Evolutionary conservation across 2,113 vertebrate genomes (phyloP), one percentile per base, ranked within the genome.

Genomic region (Pituophis catenifer): DNA sequence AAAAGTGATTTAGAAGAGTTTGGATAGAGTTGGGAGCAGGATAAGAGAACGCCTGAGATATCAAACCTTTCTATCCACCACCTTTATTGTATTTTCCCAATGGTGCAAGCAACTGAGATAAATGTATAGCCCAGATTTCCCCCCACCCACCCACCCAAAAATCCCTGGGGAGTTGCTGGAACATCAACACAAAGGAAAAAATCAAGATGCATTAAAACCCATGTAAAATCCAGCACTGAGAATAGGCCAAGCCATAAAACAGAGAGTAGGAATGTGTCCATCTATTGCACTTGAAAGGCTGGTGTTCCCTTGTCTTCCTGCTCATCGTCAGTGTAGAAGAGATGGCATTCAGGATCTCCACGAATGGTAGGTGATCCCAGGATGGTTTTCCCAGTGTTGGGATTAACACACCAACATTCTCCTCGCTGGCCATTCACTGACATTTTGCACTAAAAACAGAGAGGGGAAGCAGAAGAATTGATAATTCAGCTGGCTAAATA

Each of bases 331-430:
- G 97, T 97, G 87, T 98, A 98, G 97, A 98, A 99, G 96, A 98
- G 98, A 96, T 98, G 98, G 96, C 99, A 99, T 96, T 99, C 98
- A 0, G 99, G 99, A 96, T 99, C 99, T 88, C 99, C 99, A 0
- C 99, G 97, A 94, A 99, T 97, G 95, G 96, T 98, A 75, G 98
- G 98, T 0, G 99, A 98, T 0, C 97, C 98, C 81, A 98, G 97
- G 95, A 99, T 98, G 96, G 98, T 97, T 95, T 98, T 97, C 91
- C 99, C 99, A 0, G 99, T 99, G 94, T 98, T 97, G 62, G 99
- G 99, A 96, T 99, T 98, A 94, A 99, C 99, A 0, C 99, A 99
- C 99, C 99, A 99, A 96, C 99, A 99, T 97, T 99, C 99, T 0
- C 99, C 99, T 38, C 99, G 98, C 97, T 99, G 99, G 94, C 99